Percentiles rank a stretch among this genome's conserved stretches.
Evolutionary conservation across 1,140 invertebrate species (phyloP).

Genomic region (Anthonomus grandis): DNA sequence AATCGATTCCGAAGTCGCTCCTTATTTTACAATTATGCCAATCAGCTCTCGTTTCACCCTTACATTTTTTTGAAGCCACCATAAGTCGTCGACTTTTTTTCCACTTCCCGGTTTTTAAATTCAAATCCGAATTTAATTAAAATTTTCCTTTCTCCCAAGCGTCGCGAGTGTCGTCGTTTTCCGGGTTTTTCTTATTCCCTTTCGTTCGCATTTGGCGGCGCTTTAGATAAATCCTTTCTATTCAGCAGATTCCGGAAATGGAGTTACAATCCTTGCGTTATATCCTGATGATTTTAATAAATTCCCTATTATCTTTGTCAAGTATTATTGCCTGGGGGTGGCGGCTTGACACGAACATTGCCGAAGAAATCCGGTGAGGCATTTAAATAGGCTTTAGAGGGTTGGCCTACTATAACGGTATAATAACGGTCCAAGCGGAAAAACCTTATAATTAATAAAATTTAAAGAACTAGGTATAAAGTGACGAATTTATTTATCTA

Average conservation of each 20-base stretch:
- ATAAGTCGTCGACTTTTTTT: slow-evolving; percentile 3
- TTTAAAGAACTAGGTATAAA: too few relatives aligned
- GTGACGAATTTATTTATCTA: too few relatives aligned
- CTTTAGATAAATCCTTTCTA: slow-evolving; percentile 25
- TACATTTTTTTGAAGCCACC: slow-evolving; percentile 12
- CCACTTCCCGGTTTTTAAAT: slow-evolving; percentile 22
- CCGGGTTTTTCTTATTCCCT: slow-evolving; percentile 23
- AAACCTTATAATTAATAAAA: too few relatives aligned
- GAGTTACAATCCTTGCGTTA: slow-evolving; percentile 30
- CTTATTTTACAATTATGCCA: slow-evolving; percentile 15
- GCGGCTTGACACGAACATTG: slow-evolving; percentile 6
- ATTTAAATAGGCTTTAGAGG: slow-evolving; percentile 9
- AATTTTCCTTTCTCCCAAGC: slow-evolving; percentile 14
- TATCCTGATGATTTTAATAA: slow-evolving; percentile 25
- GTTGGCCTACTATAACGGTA: slow-evolving; percentile 8
- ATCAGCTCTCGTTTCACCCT: slow-evolving; percentile 2
- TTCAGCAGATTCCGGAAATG: slow-evolving; percentile 34
- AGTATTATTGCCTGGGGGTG: slow-evolving; percentile 26
- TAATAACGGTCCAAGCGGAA: too few relatives aligned
- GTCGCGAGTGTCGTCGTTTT: slow-evolving; percentile 9
- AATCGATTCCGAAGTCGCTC: too few relatives aligned
- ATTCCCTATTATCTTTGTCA: slow-evolving; percentile 33
- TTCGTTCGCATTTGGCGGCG: too few relatives aligned
- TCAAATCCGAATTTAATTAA: slow-evolving; percentile 28
- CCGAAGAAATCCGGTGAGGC: slow-evolving; percentile 17